Evolutionary conservation across 1,140 invertebrate species (phyloP).

Genomic region (Diorhabda sublineata): DNA sequence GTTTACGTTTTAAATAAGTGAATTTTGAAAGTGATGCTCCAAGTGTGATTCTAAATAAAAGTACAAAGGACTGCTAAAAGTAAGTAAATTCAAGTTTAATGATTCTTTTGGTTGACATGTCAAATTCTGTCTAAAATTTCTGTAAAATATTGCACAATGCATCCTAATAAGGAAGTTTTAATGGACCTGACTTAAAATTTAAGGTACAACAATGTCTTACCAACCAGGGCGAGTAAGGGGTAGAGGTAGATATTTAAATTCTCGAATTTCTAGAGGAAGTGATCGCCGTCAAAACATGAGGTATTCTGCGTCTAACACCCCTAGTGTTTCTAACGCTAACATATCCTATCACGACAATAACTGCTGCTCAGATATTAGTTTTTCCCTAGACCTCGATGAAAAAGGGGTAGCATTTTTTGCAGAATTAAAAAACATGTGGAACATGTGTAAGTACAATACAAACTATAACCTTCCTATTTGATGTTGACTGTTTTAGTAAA

Average conservation of each 20-base stretch:
- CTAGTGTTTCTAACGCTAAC: conserved; percentile 9
- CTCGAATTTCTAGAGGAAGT: conserved; percentile 3
- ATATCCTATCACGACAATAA: conserved; percentile 38
- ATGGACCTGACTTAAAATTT: not conserved
- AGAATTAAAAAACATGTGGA: conserved; percentile 32
- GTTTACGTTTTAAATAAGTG: too few species aligned
- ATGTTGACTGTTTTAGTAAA: conserved; percentile 49
- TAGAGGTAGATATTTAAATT: conserved; percentile 9
- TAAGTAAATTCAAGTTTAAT: not conserved
- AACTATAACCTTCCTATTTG: not conserved
- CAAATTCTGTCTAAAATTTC: not conserved
- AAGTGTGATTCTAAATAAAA: not conserved
- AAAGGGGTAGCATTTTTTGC: conserved; percentile 25
- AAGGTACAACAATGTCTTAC: conserved; percentile 9
- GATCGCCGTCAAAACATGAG: not conserved
- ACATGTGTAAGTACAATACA: conserved; percentile 28
- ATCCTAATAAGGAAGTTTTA: too few species aligned
- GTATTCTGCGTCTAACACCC: not conserved
- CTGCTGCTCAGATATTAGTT: conserved; percentile 31
- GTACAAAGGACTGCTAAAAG: not conserved
- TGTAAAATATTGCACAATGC: not conserved
- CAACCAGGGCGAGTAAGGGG: conserved; percentile 15
- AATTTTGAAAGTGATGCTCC: not conserved
- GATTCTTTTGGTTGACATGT: not conserved
- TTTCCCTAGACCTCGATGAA: conserved; percentile 32